Conservation (phyloP, 2,888 invertebrate species). For the Odontomyia ornata region DNA sequence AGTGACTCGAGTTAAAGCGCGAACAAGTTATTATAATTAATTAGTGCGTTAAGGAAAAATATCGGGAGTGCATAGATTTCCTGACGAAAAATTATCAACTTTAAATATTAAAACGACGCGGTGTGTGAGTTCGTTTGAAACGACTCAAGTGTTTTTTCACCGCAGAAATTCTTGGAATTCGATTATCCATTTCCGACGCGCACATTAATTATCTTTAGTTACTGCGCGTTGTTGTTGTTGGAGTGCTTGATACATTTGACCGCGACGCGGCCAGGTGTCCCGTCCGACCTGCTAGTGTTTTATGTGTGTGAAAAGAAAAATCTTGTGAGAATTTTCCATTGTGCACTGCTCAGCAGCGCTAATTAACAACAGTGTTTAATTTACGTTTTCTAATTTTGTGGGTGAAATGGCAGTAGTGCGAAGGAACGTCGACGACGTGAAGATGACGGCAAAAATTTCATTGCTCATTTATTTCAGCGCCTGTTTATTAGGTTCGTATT, state of each 20-base stretch:
- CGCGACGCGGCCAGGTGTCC: constrained; percentile 14
- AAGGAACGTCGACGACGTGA: background rate
- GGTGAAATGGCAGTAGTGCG: background rate
- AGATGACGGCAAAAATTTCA: background rate
- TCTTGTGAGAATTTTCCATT: constrained; percentile 3
- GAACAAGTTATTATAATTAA: background rate
- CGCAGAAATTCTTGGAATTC: background rate
- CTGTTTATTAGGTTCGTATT: constrained; percentile 35
- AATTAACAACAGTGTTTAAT: background rate
- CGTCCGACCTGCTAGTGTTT: background rate
- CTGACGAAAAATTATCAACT: no score
- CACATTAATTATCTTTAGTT: no score
- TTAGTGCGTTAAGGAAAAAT: no score
- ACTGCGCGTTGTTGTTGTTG: no score
- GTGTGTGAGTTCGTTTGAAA: background rate
- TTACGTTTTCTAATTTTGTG: background rate
- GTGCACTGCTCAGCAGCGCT: background rate
- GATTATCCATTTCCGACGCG: background rate
- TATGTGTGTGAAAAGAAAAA: background rate
- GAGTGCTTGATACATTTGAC: background rate
- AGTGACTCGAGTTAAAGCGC: background rate
- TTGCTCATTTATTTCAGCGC: constrained; percentile 26
- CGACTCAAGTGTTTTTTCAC: background rate
- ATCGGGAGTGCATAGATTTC: no score
- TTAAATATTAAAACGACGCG: no score